phyloP scores from a whole-genome alignment of 2,113 vertebrate species.

The Dromas ardeola region DNA sequence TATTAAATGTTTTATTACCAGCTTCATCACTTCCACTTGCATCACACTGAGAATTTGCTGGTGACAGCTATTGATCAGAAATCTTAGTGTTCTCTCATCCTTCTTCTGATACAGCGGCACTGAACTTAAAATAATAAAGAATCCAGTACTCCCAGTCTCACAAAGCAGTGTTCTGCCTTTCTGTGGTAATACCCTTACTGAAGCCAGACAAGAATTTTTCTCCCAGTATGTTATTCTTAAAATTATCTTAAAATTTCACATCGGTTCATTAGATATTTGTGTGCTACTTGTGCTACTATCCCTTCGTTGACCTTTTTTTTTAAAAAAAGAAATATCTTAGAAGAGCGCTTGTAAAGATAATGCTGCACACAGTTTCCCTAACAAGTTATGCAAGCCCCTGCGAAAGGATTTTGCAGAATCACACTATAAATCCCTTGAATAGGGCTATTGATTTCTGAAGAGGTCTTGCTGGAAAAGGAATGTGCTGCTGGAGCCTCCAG shows the following conservation, averaged over 20 bases:
- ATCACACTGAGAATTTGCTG: not conserved
- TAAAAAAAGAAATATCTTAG: not conserved
- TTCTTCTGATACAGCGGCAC: not conserved
- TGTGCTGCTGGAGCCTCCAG: not conserved
- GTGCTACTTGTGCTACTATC: not conserved
- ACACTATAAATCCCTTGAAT: constrained; percentile 31
- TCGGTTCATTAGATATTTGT: not conserved
- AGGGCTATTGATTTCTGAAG: constrained; percentile 53
- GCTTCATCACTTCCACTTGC: not conserved
- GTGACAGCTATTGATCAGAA: not conserved
- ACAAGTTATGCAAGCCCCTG: not conserved
- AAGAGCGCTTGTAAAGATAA: not conserved
- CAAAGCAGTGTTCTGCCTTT: not conserved
- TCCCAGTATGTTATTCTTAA: not conserved
- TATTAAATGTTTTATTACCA: not conserved
- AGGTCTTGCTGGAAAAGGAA: constrained; percentile 13
- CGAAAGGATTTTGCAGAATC: constrained; percentile 15
- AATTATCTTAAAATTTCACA: not conserved
- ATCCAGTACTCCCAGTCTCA: not conserved
- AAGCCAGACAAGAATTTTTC: not conserved
- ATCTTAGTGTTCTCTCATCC: not conserved
- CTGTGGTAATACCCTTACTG: not conserved
- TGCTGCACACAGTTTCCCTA: not conserved
- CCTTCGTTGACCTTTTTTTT: not conserved
- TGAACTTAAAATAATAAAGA: not conserved